Evolutionary conservation across 2,113 vertebrate genomes (phyloP).

Genomic region (Nasalis larvatus): DNA sequence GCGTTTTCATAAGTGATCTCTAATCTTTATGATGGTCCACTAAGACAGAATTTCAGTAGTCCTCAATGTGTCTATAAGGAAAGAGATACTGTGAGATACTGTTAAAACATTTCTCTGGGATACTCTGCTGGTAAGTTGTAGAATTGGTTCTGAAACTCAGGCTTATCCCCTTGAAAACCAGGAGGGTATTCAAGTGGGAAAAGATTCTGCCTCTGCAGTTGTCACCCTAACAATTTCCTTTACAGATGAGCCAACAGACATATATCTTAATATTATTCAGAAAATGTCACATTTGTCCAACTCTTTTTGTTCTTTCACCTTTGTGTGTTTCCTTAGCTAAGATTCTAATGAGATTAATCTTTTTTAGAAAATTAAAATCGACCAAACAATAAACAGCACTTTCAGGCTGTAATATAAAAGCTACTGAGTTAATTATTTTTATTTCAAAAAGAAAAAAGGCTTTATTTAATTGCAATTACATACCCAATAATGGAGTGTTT

Average conservation of each 20-base stretch:
- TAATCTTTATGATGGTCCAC: not conserved
- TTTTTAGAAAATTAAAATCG: not conserved
- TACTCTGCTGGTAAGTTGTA: not conserved
- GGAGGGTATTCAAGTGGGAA: not conserved
- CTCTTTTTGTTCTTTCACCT: not conserved
- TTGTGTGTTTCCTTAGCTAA: not conserved
- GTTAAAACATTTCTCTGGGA: not conserved
- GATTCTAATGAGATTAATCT: not conserved
- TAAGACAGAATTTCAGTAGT: not conserved
- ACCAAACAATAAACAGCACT: not conserved
- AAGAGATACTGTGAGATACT: not conserved
- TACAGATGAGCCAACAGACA: not conserved
- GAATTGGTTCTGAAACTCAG: not conserved
- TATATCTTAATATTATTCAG: not conserved
- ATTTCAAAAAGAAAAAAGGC: not conserved
- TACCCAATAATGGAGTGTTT: not conserved
- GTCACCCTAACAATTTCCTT: not conserved
- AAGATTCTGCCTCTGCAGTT: not conserved
- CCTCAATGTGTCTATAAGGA: not conserved
- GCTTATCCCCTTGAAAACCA: not conserved
- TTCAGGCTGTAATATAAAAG: not conserved
- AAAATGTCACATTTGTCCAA: not conserved
- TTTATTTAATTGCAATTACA: constrained; percentile 15
- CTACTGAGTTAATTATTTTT: not conserved
- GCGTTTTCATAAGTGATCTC: not conserved